Evolutionary conservation across 2,888 invertebrate species (phyloP).

Genomic region (Tholera decimalis): DNA sequence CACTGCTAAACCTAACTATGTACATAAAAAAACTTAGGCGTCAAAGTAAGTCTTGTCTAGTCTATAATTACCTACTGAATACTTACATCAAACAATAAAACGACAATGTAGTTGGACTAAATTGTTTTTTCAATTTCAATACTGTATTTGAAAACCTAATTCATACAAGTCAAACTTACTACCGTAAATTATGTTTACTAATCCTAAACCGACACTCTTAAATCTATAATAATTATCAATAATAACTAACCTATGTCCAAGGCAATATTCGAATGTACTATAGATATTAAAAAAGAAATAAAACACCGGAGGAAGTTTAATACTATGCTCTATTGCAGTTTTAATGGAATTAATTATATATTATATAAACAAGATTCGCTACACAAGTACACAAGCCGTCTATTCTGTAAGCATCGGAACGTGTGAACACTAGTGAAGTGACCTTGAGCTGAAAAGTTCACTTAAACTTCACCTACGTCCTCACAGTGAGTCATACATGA

Average conservation of each 20-base stretch:
- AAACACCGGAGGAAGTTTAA: not conserved
- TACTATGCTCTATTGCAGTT: constrained; percentile 3
- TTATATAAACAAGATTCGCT: not conserved
- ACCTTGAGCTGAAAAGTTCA: too few relatives aligned
- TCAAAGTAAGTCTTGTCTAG: too few relatives aligned
- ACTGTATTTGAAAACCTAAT: not conserved
- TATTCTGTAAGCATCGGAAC: too few relatives aligned
- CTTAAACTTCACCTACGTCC: too few relatives aligned
- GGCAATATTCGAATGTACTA: constrained; percentile 2
- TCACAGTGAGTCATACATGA: too few relatives aligned
- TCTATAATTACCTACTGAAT: not conserved
- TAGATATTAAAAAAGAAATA: constrained; percentile 26
- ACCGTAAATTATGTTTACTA: not conserved
- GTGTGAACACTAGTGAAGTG: too few relatives aligned
- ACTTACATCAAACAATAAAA: not conserved
- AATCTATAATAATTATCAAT: not conserved
- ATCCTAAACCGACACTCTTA: not conserved
- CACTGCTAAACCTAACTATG: too few relatives aligned
- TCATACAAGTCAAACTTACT: too few relatives aligned
- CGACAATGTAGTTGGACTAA: too few relatives aligned
- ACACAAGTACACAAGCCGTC: too few relatives aligned
- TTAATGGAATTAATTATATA: not conserved
- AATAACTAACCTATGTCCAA: too few relatives aligned
- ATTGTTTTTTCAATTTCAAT: not conserved
- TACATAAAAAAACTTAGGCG: too few relatives aligned